Evolutionary conservation across 2,888 invertebrate species (phyloP).

Genomic region (Autographa gamma): DNA sequence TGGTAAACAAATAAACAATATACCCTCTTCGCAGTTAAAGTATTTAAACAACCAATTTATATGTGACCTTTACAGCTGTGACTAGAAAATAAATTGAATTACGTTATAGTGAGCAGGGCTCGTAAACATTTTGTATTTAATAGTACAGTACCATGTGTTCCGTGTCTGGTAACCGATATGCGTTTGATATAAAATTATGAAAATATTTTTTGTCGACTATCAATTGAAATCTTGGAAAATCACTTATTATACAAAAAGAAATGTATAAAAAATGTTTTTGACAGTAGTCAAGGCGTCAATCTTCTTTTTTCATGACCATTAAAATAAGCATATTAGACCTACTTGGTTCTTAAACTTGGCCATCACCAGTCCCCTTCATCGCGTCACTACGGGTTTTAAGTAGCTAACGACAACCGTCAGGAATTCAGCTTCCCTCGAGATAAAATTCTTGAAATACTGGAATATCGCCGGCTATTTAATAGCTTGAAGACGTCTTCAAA

Average conservation of each 20-base stretch:
- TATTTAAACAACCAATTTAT: conserved; percentile 52
- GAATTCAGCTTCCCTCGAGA: conserved; percentile 31
- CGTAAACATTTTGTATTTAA: conserved; percentile 45
- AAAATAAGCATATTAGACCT: no score
- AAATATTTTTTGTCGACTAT: no score
- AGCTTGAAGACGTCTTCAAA: not conserved
- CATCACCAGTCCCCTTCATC: conserved; percentile 42
- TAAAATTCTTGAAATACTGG: conserved; percentile 18
- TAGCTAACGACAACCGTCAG: conserved; percentile 35
- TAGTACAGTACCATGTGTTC: conserved; percentile 15
- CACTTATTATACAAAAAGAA: no score
- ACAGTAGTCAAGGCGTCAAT: no score
- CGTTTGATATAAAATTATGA: no score
- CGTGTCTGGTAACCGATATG: conserved; percentile 3
- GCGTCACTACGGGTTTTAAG: conserved; percentile 33
- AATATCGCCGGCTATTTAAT: conserved; percentile 6
- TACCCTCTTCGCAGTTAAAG: conserved; percentile 40
- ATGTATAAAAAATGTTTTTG: no score
- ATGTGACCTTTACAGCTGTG: conserved; percentile 48
- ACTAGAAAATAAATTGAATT: conserved; percentile 54
- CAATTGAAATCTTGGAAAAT: no score
- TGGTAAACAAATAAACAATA: conserved; percentile 37
- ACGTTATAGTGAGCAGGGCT: conserved; percentile 40
- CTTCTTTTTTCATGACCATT: no score
- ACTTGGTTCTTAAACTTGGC: not conserved